Evolutionary conservation across 2,797 vertebrate genomes (phyloP).

Genomic region (Micropoecilia bifurca): DNA sequence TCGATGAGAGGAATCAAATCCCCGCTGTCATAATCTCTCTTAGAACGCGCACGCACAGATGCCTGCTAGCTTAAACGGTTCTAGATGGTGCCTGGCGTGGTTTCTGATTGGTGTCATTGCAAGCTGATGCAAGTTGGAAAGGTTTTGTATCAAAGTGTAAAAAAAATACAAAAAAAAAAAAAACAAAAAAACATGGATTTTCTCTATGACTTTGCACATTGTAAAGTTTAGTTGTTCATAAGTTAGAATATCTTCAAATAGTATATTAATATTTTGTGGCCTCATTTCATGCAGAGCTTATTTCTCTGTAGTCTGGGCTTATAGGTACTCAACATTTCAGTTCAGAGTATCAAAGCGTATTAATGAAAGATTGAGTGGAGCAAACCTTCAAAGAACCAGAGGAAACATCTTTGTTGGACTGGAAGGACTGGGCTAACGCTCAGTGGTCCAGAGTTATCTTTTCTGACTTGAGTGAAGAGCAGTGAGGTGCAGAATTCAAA

Average conservation of each 20-base stretch:
- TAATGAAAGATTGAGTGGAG: not conserved
- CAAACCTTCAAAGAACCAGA: not conserved
- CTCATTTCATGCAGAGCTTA: not conserved
- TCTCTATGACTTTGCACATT: not conserved
- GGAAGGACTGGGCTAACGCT: not conserved
- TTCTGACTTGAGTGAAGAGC: not conserved
- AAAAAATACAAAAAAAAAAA: no score
- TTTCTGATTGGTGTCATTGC: slow-evolving; percentile 20
- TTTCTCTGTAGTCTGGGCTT: not conserved
- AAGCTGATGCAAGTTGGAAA: not conserved
- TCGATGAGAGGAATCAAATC: slow-evolving; percentile 67
- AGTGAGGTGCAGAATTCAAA: not conserved
- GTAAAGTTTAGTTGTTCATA: not conserved
- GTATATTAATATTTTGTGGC: not conserved
- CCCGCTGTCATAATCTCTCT: slow-evolving; percentile 69
- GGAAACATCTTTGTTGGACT: not conserved
- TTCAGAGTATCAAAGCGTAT: not conserved
- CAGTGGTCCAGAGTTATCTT: not conserved
- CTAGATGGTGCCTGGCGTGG: not conserved
- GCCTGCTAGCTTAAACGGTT: slow-evolving; percentile 9
- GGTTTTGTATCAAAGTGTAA: not conserved
- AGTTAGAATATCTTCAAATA: not conserved
- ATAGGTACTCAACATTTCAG: not conserved
- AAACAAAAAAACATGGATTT: not conserved
- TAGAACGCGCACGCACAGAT: slow-evolving; percentile 54